A percentile compares a stretch with the other conserved stretches of the same genome.
Conservation (phyloP, 2,113 vertebrate genomes). For the Syngnathoides biaculeatus region DNA sequence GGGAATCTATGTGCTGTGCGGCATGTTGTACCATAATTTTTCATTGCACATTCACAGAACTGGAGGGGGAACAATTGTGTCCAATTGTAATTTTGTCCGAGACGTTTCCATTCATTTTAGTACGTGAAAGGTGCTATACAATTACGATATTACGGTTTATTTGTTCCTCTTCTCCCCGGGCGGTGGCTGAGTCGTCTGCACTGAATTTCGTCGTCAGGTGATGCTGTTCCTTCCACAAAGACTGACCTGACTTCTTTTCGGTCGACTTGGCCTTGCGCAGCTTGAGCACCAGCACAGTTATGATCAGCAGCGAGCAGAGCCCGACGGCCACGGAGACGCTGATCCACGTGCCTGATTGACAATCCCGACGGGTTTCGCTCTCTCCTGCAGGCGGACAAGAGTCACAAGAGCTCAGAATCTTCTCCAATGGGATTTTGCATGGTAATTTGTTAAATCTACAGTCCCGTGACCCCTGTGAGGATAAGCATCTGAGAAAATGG, state of each 20-base stretch:
- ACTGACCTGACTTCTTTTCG: conserved; percentile 17
- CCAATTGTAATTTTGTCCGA: not conserved
- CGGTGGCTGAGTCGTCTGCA: conserved; percentile 13
- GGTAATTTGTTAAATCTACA: no score
- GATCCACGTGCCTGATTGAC: conserved; percentile 5
- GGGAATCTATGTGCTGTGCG: no score
- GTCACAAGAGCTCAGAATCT: not conserved
- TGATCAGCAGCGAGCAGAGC: conserved; percentile 31
- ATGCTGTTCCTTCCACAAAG: conserved; percentile 60
- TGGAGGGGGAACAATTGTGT: not conserved
- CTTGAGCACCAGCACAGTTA: conserved; percentile 36
- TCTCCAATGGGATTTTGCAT: not conserved
- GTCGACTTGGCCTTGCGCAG: conserved; percentile 2
- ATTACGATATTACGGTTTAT: not conserved
- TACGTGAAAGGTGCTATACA: not conserved
- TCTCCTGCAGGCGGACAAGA: conserved; percentile 25
- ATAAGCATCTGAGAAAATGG: no score
- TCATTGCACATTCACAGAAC: no score
- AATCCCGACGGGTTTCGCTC: not conserved
- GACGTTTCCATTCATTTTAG: not conserved
- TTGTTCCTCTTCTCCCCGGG: not conserved
- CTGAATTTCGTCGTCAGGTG: conserved; percentile 24
- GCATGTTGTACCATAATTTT: no score
- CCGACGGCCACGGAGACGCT: conserved; percentile 15
- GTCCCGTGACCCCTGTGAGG: no score